phyloP scores from a whole-genome alignment of 2,888 invertebrate genomes.

The Platycnemis pennipes region DNA sequence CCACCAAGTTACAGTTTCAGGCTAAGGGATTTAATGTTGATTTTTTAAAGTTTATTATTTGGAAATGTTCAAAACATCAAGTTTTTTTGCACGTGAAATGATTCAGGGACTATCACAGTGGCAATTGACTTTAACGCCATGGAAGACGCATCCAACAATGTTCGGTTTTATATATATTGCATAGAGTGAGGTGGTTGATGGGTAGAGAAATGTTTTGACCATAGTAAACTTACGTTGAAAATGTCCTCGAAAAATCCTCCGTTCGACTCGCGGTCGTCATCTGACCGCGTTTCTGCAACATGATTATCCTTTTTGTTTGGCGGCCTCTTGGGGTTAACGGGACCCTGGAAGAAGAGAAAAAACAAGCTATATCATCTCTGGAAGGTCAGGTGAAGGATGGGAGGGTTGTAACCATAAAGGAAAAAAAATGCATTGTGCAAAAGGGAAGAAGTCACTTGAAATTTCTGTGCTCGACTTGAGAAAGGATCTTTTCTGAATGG shows the following conservation, averaged over 20 bases:
- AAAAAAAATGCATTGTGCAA: no score
- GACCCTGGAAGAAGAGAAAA: not conserved
- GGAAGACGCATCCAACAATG: no score
- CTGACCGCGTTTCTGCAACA: slow-evolving; percentile 3
- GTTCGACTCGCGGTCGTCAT: not conserved
- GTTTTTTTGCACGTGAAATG: no score
- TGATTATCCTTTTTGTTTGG: not conserved
- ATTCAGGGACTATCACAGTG: no score
- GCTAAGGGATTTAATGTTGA: no score
- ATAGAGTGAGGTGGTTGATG: not conserved
- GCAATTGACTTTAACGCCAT: no score
- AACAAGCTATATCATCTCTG: not conserved
- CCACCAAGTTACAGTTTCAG: no score
- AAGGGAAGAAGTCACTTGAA: not conserved
- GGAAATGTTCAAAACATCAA: no score
- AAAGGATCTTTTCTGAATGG: no score
- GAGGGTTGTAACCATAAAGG: not conserved
- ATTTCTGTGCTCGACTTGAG: not conserved
- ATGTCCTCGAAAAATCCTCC: slow-evolving; percentile 51
- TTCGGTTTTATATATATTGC: not conserved
- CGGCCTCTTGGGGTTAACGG: slow-evolving; percentile 25
- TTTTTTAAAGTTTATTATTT: no score
- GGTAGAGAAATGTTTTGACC: not conserved
- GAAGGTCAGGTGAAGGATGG: not conserved
- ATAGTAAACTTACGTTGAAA: slow-evolving; percentile 41